phyloP scores from a whole-genome alignment of 2,113 vertebrate species.

The Campylomormyrus numenius region DNA sequence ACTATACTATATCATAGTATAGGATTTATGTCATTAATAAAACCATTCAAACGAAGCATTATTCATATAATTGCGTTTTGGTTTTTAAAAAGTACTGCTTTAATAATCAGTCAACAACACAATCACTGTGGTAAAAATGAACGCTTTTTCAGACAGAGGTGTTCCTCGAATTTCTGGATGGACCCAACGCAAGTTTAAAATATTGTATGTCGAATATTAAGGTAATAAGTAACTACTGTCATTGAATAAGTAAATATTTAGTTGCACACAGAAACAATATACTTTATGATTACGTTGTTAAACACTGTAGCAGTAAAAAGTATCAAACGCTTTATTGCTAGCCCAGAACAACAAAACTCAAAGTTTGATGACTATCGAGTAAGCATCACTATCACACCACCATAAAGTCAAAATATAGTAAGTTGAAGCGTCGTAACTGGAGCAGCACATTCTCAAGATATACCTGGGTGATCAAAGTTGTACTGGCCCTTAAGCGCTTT shows the following conservation, averaged over 20 bases:
- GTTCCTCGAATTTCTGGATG: background rate
- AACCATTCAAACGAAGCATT: background rate
- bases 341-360: background rate
- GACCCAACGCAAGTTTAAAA: background rate
- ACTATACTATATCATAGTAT: background rate
- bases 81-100: background rate
- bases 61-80: background rate
- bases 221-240: background rate
- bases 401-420: background rate
- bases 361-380: background rate
- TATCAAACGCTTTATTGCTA: background rate
- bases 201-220: background rate
- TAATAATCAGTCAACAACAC: background rate
- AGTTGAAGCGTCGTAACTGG: background rate
- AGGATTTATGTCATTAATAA: background rate
- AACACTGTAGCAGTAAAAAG: background rate
- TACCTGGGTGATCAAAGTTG: conserved; percentile 97
- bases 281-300: background rate
- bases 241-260: background rate
- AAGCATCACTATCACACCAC: background rate
- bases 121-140: background rate
- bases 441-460: background rate
- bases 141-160: background rate
- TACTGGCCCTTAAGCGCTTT: conserved; percentile 91
- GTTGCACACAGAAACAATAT: background rate